phyloP scores from a whole-genome alignment of 2,888 invertebrate genomes.

The Lacanobia wlatinum region DNA sequence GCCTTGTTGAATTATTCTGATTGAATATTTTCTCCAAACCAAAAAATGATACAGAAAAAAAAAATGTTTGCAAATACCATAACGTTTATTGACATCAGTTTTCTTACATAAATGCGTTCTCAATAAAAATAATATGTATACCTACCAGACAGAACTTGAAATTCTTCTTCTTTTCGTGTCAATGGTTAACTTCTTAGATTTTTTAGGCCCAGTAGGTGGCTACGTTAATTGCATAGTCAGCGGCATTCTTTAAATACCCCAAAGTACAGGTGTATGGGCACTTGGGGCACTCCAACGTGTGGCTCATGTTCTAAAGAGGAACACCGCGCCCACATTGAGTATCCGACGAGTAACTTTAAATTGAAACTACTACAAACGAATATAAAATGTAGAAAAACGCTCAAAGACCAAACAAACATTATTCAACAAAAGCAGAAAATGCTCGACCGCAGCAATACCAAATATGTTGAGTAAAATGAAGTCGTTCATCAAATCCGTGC shows the following conservation, averaged over 20 bases:
- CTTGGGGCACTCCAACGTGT: too few species aligned
- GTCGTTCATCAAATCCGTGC: slow-evolving; percentile 41
- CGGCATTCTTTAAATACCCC: too few species aligned
- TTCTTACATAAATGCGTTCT: not conserved
- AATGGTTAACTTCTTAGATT: too few species aligned
- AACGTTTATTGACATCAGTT: too few species aligned
- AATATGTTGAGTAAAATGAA: slow-evolving; percentile 27
- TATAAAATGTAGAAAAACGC: not conserved
- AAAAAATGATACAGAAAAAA: too few species aligned
- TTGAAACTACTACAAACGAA: not conserved
- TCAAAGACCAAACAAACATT: slow-evolving; percentile 1
- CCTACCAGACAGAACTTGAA: not conserved
- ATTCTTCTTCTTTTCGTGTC: not conserved
- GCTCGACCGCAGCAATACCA: not conserved
- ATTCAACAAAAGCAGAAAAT: slow-evolving; percentile 19
- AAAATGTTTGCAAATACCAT: not conserved
- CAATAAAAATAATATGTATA: not conserved
- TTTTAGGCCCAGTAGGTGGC: too few species aligned
- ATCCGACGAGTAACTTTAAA: not conserved
- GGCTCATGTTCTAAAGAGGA: too few species aligned
- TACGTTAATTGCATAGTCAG: too few species aligned
- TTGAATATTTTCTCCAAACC: not conserved
- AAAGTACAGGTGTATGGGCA: too few species aligned
- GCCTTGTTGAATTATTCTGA: not conserved
- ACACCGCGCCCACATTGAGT: too few species aligned